Evolutionary conservation across 2,797 vertebrate genomes (phyloP), one percentile per base, ranked within the genome.

Genomic region (Sebastolobus alascanus): DNA sequence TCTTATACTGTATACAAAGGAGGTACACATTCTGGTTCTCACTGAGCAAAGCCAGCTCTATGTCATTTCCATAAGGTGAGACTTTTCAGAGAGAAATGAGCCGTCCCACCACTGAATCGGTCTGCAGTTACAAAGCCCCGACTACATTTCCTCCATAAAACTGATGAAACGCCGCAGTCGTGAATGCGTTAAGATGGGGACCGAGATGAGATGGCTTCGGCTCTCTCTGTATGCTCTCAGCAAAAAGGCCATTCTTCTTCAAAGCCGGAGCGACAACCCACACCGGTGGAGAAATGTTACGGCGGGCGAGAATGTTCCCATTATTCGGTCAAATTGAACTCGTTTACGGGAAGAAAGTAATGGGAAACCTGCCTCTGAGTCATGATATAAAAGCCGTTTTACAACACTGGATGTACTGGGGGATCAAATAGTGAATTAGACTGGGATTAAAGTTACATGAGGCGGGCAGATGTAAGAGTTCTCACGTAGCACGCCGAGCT

Each of bases 251-350:
- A 71, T 50, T 81, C 79, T 73, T 60, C 37, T 52, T 87, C 40
- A 75, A 64, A 84, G 79, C 75, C 20, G 29, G 40, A 84, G 38
- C 56, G 81, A 82, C 69, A 79, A 79, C 68, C 60, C 59, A 20
- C 66, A 73, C 77, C 11, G 64, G 65, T 61, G 65, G 56, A 77
- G 68, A 82, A 88, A 84, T 75, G 67, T 43, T 54, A 54, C 33
- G 16, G 64, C 73, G 10, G 10, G 54, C 0, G 22, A 74, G 43
- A 80, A 79, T 64, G 56, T 56, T 68, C 66, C 54, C 43, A 75
- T 84, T 77, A 84, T 87, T 83, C 79, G 84, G 81, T 64, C 61
- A 78, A 84, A 88, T 58, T 29, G 38, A 84, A 86, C 70, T 84
- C 68, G 60, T 84, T 77, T 69, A 40, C 54, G 14, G 63, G 50